Evolutionary conservation across 2,888 invertebrate genomes (phyloP).

Genomic region (Plemyria rubiginata): DNA sequence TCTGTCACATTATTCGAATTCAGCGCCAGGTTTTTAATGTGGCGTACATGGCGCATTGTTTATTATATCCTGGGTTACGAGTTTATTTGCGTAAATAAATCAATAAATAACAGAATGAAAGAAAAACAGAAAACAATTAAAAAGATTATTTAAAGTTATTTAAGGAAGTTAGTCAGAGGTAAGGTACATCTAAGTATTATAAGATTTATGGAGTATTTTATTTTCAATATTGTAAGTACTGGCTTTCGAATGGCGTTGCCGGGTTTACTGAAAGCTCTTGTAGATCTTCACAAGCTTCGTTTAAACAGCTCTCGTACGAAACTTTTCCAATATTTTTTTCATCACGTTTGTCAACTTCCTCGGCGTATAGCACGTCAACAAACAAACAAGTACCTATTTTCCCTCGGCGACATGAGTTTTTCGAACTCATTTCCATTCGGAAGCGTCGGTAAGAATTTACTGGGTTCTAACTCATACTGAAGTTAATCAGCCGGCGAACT

Average conservation of each 20-base stretch:
- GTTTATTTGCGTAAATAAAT: not conserved
- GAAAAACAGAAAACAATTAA: no score
- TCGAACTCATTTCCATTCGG: conserved; percentile 71
- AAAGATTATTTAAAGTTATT: no score
- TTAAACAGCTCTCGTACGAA: conserved; percentile 58
- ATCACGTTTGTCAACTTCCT: conserved; percentile 71
- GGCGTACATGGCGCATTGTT: not conserved
- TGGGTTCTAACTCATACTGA: conserved; percentile 51
- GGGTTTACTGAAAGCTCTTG: conserved; percentile 43
- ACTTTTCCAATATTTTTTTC: conserved; percentile 81
- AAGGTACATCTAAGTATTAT: no score
- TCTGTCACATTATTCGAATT: not conserved
- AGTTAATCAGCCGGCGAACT: conserved; percentile 56
- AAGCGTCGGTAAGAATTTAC: conserved; percentile 64
- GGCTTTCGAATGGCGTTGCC: conserved; percentile 38
- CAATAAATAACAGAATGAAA: not conserved
- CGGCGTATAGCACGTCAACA: conserved; percentile 65
- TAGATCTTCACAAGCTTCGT: conserved; percentile 50
- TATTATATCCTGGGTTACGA: not conserved
- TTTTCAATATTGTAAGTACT: not conserved
- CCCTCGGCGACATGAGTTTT: conserved; percentile 64
- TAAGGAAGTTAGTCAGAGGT: no score
- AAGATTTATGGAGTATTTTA: not conserved
- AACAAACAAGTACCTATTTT: conserved; percentile 69
- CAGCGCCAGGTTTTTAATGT: not conserved